Evolutionary conservation across 2,888 invertebrate genomes (phyloP), one percentile per base, ranked within the genome.

Genomic region (Ecliptopera silaceata): DNA sequence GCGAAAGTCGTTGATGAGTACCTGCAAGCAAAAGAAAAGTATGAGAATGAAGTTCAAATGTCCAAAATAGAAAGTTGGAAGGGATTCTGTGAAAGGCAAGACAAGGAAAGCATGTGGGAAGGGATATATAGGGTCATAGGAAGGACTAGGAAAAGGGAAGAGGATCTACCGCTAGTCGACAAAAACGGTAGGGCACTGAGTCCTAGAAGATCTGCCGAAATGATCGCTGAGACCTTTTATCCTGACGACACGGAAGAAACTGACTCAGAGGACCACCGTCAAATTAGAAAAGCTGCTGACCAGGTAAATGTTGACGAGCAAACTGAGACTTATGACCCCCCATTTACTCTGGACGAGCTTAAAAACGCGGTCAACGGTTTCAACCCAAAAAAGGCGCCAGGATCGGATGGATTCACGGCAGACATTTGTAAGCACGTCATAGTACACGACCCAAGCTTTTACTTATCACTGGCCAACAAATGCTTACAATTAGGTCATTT

Each of bases 381-480:
- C 10, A 62, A 57, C 32, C 59, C 60, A 2, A 67, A 64, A 32
- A 67, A 64, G 42, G 65, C 65, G 51, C 68, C 68, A 10, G 52
- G 52, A 1, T 3, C 11, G 0, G 52, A 53, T 13, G 52, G 52
- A 3, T 11, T 53, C 1, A 53, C 47, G 0, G 15, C 54, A 0
- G 54, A 54, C 10, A 41, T 41, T 2, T 41, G 41, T 11, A 22
- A n/a, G 1, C 10, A 12, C 0, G 41, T 5, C 1, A 41, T 41
- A n/a, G 0, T 2, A 3, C 22, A 41, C 0, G 12, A 41, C 5
- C 41, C 41, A 5, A 6, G n/a, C 12, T 1, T 11, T 0, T 41
- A 22, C 22, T 22, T 41, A 1, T 3, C 43, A 4, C 31, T 44
- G 11, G 43, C 15, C 1, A 44, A 44, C 17, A 44, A 31, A 15